Evolutionary conservation across 2,888 invertebrate genomes (phyloP).

Genomic region (Athrips mouffetella): DNA sequence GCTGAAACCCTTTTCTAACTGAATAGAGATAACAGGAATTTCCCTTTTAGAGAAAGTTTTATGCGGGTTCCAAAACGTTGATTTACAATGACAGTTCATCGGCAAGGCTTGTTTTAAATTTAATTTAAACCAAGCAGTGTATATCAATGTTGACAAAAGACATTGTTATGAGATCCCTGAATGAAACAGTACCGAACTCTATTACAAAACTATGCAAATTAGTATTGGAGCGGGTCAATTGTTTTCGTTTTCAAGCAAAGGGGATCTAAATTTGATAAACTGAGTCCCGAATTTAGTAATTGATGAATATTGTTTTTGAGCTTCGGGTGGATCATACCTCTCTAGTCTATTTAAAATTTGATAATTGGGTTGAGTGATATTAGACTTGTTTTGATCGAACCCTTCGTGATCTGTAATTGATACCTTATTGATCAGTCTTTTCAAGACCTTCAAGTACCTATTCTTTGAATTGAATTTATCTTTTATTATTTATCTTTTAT

Average conservation of each 20-base stretch:
- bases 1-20: conserved; percentile 1
- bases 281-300: background rate
- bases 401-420: no score
- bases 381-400: no score
- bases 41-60: background rate
- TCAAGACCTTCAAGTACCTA: background rate
- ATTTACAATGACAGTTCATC: background rate
- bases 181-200: no score
- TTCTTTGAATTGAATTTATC: background rate
- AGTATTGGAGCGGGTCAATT: background rate
- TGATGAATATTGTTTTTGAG: background rate
- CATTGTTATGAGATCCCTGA: background rate
- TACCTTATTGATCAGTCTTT: background rate
- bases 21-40: conserved; percentile 9
- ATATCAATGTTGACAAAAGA: background rate
- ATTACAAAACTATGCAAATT: conserved; percentile 11
- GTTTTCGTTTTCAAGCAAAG: background rate
- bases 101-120: background rate
- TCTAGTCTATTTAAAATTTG: background rate
- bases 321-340: background rate
- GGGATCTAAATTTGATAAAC: background rate
- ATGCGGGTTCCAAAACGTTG: background rate
- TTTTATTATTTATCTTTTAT: background rate
- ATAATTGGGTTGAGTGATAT: background rate
- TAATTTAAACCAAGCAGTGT: background rate